phyloP scores from a whole-genome alignment of 2,797 vertebrate genomes.

The Galagoides demidoff region DNA sequence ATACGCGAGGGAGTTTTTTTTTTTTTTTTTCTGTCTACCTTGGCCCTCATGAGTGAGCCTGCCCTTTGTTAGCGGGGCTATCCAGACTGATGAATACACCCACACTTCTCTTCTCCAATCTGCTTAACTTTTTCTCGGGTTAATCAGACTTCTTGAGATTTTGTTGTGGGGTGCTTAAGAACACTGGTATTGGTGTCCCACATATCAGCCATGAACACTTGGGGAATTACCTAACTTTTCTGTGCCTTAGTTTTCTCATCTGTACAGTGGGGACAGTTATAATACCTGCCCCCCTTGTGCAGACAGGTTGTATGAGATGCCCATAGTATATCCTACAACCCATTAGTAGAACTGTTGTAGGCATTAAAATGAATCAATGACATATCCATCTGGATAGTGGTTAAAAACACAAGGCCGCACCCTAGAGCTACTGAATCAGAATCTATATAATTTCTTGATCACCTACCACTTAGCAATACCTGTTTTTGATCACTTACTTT shows the following conservation, averaged over 20 bases:
- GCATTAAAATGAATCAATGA: conserved; percentile 18
- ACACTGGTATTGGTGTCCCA: neutral
- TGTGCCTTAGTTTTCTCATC: neutral
- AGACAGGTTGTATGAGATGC: too few species aligned
- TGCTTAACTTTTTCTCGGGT: neutral
- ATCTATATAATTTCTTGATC: neutral
- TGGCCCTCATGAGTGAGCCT: rapidly evolving
- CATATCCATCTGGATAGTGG: neutral
- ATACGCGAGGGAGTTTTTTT: neutral
- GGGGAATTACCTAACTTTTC: neutral
- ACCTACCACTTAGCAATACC: neutral
- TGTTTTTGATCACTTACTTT: neutral
- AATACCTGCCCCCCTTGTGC: neutral
- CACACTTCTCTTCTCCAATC: neutral
- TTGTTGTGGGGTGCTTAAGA: neutral
- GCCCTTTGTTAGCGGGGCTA: neutral
- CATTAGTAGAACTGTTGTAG: neutral
- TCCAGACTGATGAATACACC: neutral
- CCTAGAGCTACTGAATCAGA: neutral
- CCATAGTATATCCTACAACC: neutral
- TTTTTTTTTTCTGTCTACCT: neutral
- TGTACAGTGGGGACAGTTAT: neutral
- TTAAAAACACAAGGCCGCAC: neutral
- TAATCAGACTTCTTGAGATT: neutral
- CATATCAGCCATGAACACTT: neutral